phyloP scores from a whole-genome alignment of 2,888 invertebrate genomes.

The Adela reaumurella region DNA sequence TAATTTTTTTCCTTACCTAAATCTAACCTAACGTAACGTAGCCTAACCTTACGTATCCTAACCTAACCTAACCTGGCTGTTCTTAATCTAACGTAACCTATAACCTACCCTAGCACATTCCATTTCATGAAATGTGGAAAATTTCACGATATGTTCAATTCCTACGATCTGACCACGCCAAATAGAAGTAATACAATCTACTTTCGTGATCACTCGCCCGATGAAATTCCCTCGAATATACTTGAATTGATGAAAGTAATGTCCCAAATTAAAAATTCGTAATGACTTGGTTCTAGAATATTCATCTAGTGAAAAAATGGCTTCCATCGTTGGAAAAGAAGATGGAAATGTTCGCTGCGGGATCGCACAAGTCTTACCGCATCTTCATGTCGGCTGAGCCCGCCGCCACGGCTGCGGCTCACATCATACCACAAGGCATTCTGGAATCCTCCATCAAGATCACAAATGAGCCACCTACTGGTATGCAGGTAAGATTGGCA shows the following conservation, averaged over 20 bases:
- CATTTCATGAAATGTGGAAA: no score
- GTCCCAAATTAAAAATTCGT: not conserved
- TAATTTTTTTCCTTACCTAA: no score
- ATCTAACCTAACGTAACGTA: no score
- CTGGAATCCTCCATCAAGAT: slow-evolving; percentile 95
- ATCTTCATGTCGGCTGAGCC: slow-evolving; percentile 95
- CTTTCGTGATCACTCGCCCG: no score
- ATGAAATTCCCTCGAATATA: no score
- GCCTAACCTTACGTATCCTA: no score
- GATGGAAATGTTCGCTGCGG: slow-evolving; percentile 78
- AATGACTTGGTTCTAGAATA: slow-evolving; percentile 60
- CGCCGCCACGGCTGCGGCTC: slow-evolving; percentile 78
- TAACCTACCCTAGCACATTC: no score
- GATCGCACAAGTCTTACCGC: slow-evolving; percentile 76
- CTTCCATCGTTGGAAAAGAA: slow-evolving; percentile 86
- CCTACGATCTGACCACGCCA: no score
- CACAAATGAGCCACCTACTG: slow-evolving; percentile 95
- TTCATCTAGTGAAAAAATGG: slow-evolving; percentile 95
- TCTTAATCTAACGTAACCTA: no score
- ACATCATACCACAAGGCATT: slow-evolving; percentile 95
- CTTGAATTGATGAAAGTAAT: not conserved
- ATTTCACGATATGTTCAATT: no score
- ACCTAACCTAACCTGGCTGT: no score
- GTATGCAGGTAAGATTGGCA: slow-evolving; percentile 65
- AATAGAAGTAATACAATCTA: no score